phyloP scores from a whole-genome alignment of 2,797 vertebrate species.

The Ispidina lecontei region DNA sequence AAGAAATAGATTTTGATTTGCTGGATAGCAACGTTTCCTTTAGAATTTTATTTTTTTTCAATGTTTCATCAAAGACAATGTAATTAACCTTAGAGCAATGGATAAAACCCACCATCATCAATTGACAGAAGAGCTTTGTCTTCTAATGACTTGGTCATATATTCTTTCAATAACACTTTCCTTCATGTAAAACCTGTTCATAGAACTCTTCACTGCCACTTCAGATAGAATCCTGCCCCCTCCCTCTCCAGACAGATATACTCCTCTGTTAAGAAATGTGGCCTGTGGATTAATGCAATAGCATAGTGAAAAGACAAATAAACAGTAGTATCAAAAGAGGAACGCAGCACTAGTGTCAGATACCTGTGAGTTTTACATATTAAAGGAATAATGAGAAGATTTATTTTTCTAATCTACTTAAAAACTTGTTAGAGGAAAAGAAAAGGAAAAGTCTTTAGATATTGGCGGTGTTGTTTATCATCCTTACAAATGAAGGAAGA shows the following conservation, averaged over 20 bases:
- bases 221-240: background rate
- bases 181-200: background rate
- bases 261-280: background rate
- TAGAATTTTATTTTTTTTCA: constrained; percentile 51
- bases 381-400: background rate
- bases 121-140: constrained; percentile 50
- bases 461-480: background rate
- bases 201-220: background rate
- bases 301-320: background rate
- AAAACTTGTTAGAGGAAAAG: background rate
- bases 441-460: background rate
- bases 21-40: constrained; percentile 56
- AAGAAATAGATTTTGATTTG: constrained; percentile 72
- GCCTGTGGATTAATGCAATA: background rate
- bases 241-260: background rate
- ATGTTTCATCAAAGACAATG: constrained; percentile 69
- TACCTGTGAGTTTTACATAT: background rate
- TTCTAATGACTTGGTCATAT: background rate
- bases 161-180: background rate
- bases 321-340: background rate
- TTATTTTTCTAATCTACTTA: background rate
- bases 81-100: constrained; percentile 73
- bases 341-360: background rate
- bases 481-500: background rate
- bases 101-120: constrained; percentile 65